These are phyloP conservation scores for Hirundichthys speculiger DNA, from an alignment of 2,113 vertebrate genomes.

Conservation along the genomic window DNA sequence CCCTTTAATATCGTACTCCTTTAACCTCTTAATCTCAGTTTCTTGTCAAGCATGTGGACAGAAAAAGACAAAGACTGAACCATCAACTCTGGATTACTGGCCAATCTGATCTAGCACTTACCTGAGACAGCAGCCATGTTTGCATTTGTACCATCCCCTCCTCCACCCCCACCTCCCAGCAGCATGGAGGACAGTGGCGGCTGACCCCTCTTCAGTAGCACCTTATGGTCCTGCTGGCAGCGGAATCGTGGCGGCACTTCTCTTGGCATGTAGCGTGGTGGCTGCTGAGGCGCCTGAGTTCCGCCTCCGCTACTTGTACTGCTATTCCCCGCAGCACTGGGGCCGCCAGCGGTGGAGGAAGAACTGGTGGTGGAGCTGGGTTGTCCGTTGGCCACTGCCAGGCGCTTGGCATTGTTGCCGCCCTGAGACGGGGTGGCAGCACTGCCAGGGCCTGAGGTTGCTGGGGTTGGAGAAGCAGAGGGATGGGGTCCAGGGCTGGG, in stretches of 20 bases:
- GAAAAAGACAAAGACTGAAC: not conserved
- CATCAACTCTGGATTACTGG: not conserved
- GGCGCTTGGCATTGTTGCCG: slow-evolving; percentile 99
- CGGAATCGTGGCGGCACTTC: slow-evolving; percentile 99
- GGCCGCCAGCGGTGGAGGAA: slow-evolving; percentile 67
- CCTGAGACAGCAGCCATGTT: slow-evolving; percentile 90
- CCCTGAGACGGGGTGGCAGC: slow-evolving; percentile 95
- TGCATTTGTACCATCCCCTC: slow-evolving; percentile 83
- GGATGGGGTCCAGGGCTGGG: slow-evolving; percentile 98
- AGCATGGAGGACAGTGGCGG: slow-evolving; percentile 99
- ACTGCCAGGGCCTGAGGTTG: slow-evolving; percentile 90
- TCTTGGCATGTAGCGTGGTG: slow-evolving; percentile 97
- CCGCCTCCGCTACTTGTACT: slow-evolving; percentile 75
- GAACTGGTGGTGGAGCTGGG: slow-evolving; percentile 84
- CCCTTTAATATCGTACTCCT: no score
- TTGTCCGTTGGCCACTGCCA: slow-evolving; percentile 99
- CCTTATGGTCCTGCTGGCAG: slow-evolving; percentile 99
- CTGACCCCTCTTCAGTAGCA: slow-evolving; percentile 99
- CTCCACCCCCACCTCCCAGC: slow-evolving; percentile 87
- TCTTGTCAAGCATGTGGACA: no score
- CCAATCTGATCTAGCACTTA: slow-evolving; percentile 22
- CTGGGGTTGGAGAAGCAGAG: slow-evolving; percentile 86
- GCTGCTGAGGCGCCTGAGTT: slow-evolving; percentile 87
- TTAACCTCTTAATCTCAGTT: no score
- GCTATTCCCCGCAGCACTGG: slow-evolving; percentile 69